Base-by-base conservation (phyloP, 2,113 vertebrate species). In the Ptyas mucosa region DNA sequence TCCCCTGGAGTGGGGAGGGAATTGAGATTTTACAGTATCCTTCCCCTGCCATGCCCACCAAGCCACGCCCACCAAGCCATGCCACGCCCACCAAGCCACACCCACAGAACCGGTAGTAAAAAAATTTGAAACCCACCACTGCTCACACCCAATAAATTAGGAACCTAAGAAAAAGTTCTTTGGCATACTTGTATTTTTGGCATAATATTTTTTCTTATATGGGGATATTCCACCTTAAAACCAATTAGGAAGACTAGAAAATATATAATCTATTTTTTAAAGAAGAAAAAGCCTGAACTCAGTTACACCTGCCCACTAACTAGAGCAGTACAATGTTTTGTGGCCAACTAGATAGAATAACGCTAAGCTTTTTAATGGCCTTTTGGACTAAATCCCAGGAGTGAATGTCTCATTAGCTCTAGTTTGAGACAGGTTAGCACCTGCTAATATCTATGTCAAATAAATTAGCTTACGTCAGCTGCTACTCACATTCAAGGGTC, bases 391-490 rank as follows among this genome's bases (percentile, higher is more conserved):
- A 94, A 95, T 95, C 94, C 95, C 95, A 91, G 93, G 23, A 94
- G 96, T 91, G 94, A 91, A 94, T 92, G 93, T 93, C 97, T 94
- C 94, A 94, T 96, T 96, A 97, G 97, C 97, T 90, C n/a, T 87
- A 92, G 90, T 43, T 85, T 2, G 23, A 97, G 97, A 96, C 97
- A 98, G 98, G 97, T 97, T 98, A 97, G 95, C 98, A 98, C 98
- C 98, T 98, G 98, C 97, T 98, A 93, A 87, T 96, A 97, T 96
- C 95, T 94, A 94, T 97, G 97, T 96, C 96, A 95, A 97, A 97
- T 98, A 96, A 97, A 98, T 98, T 94, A 97, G 93, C 85, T 94
- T 11, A 34, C 95, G 97, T 96, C 97, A 96, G 96, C 93, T 94
- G 95, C 92, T 52, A 3, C 91, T 46, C 29, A 90, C 86, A 94